Evolutionary conservation across 2,888 invertebrate genomes (phyloP).

Genomic region (Drosophila ezoana): DNA sequence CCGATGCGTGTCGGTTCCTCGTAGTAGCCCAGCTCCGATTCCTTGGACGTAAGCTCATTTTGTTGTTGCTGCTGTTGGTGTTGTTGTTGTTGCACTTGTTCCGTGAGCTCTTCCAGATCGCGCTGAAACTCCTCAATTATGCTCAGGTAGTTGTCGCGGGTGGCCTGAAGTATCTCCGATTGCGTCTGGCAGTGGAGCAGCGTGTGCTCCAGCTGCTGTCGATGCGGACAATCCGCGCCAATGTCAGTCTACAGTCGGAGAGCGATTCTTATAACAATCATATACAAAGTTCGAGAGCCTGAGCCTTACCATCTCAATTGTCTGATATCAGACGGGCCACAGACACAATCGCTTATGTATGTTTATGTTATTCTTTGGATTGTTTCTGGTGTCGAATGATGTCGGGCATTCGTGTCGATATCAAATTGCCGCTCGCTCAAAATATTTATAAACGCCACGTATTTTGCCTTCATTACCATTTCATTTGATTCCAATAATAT

Average conservation of each 20-base stretch:
- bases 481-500: constrained; percentile 78
- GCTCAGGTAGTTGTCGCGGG: constrained; percentile 80
- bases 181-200: constrained; percentile 71
- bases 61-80: constrained; percentile 61
- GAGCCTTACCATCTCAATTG: constrained; percentile 62
- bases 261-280: not conserved
- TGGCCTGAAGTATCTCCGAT: constrained; percentile 58
- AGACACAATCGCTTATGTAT: constrained; percentile 19
- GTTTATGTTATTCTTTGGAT: constrained; percentile 39
- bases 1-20: constrained; percentile 19
- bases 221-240: constrained; percentile 71
- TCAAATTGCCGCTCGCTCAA: constrained; percentile 47
- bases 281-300: not conserved
- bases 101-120: constrained; percentile 81
- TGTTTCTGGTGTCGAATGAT: constrained; percentile 43
- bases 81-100: constrained; percentile 80
- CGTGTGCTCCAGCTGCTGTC: constrained; percentile 62
- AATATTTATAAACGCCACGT: constrained; percentile 58
- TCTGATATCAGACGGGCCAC: constrained; percentile 29
- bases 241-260: constrained; percentile 48
- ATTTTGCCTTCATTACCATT: constrained; percentile 77
- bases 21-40: not conserved
- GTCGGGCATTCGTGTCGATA: constrained; percentile 53
- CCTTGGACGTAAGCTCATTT: constrained; percentile 10
- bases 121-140: constrained; percentile 83